Conservation (phyloP, 2,797 vertebrate genomes). For the Pangasius djambal region DNA sequence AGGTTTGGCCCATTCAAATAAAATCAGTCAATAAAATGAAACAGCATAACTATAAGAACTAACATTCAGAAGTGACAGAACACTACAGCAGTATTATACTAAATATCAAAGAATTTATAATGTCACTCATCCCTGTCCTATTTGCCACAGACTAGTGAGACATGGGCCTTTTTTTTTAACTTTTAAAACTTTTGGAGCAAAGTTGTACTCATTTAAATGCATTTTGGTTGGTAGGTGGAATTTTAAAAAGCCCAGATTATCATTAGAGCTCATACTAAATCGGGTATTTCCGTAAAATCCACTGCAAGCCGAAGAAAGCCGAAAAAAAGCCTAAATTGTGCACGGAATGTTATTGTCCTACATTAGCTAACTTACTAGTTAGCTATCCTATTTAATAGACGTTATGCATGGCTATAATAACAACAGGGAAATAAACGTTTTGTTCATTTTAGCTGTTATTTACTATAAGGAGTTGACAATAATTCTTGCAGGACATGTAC, state of each 20-base stretch:
- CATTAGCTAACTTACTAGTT: too few species aligned
- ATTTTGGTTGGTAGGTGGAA: not conserved
- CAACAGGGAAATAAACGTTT: too few species aligned
- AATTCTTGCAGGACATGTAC: not conserved
- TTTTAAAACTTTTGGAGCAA: not conserved
- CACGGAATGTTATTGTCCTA: not conserved
- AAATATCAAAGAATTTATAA: not conserved
- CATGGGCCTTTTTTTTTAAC: not conserved
- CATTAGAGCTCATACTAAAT: not conserved
- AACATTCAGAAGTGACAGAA: not conserved
- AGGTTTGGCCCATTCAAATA: not conserved
- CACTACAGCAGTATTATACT: not conserved
- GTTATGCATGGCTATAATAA: not conserved
- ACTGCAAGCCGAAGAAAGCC: not conserved
- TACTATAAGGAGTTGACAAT: rapidly evolving
- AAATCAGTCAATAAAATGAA: not conserved
- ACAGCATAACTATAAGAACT: not conserved
- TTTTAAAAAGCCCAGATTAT: not conserved
- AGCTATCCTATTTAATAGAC: not conserved
- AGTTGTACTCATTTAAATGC: not conserved
- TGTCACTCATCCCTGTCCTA: not conserved
- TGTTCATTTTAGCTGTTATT: not conserved
- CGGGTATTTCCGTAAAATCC: not conserved
- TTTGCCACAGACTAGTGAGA: not conserved
- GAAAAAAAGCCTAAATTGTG: too few species aligned